Conservation (phyloP, 2,113 vertebrate genomes). For the Centropristis striata region DNA sequence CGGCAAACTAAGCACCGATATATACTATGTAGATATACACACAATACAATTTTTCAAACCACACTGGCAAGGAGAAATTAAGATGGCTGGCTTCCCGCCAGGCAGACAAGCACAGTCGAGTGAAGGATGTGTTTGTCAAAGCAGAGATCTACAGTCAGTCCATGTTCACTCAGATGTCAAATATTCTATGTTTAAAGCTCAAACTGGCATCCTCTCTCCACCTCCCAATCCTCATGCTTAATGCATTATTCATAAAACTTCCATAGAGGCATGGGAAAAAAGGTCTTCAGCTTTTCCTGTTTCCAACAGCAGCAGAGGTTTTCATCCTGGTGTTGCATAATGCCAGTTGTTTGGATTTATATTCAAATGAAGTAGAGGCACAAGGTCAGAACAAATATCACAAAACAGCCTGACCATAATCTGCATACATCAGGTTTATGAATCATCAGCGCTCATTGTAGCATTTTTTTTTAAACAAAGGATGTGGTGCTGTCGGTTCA, state of each 20-base stretch:
- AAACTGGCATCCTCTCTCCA: conserved; percentile 50
- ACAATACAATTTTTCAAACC: background rate
- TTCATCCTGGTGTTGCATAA: conserved; percentile 35
- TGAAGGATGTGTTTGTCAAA: conserved; percentile 60
- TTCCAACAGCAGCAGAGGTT: conserved; percentile 35
- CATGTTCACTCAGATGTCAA: conserved; percentile 67
- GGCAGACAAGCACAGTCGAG: conserved; percentile 28
- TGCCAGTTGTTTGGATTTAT: conserved; percentile 34
- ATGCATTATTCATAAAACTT: conserved; percentile 71
- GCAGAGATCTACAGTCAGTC: conserved; percentile 64
- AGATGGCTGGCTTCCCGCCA: conserved; percentile 25
- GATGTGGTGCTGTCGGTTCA: conserved; percentile 16
- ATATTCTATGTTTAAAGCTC: conserved; percentile 67
- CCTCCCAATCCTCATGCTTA: conserved; percentile 24
- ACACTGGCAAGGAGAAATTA: conserved; percentile 30
- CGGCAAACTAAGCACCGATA: background rate
- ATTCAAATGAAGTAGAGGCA: conserved; percentile 36
- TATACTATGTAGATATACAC: background rate
- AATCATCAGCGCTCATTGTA: conserved; percentile 15
- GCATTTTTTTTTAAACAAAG: conserved; percentile 34
- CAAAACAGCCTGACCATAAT: conserved; percentile 16
- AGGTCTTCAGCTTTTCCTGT: conserved; percentile 43
- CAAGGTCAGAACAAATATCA: conserved; percentile 43
- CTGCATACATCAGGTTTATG: conserved; percentile 35
- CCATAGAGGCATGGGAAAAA: conserved; percentile 31